phyloP scores from a whole-genome alignment of 2,113 vertebrate genomes.

The Mirza zaza region DNA sequence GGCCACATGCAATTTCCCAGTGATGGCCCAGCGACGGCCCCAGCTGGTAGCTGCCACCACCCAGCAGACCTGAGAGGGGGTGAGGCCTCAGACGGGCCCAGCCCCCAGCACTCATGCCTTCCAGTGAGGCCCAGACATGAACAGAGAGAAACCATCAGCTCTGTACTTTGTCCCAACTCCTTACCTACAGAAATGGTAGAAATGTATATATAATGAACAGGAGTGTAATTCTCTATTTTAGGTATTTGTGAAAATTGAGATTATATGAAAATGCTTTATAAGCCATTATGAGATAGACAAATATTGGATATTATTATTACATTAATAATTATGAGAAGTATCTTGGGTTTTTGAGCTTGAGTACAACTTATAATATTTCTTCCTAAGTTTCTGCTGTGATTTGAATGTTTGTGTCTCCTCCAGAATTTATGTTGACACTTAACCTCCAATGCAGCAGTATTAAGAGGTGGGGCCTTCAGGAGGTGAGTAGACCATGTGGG shows the following conservation, averaged over 20 bases:
- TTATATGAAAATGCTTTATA: background rate
- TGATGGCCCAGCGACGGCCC: background rate
- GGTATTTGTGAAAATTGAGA: background rate
- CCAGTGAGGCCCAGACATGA: background rate
- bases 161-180: background rate
- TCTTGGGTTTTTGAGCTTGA: background rate
- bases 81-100: too few species aligned
- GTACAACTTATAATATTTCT: background rate
- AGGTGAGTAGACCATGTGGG: background rate
- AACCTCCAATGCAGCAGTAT: background rate
- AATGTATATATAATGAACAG: background rate
- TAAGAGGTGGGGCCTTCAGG: background rate
- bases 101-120: background rate
- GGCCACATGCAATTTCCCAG: background rate
- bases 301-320: background rate
- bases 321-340: too few species aligned
- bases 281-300: background rate
- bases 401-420: background rate
- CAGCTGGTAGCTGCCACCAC: background rate
- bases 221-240: background rate
- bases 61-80: too few species aligned
- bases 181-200: background rate
- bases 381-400: background rate
- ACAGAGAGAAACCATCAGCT: background rate
- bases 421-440: background rate